A percentile compares a stretch with the other conserved stretches of the same genome.
Conservation (phyloP, 2,797 vertebrate species). For the Scolopax bukidnonensis region DNA sequence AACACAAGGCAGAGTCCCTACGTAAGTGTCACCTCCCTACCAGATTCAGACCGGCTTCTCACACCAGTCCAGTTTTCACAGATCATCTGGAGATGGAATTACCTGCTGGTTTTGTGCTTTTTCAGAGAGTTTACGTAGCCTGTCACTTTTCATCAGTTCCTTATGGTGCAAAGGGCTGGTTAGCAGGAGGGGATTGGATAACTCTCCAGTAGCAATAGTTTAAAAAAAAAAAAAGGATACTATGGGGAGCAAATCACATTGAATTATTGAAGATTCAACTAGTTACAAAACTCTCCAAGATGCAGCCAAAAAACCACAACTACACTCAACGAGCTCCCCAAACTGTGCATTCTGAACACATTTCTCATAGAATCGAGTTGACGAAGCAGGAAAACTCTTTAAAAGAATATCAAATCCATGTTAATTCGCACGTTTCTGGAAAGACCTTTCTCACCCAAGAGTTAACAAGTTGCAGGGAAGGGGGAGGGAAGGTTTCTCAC, state of each 20-base stretch:
- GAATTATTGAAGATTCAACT: neutral
- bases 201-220: neutral
- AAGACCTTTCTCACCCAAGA: neutral
- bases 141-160: slow-evolving; percentile 40
- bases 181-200: neutral
- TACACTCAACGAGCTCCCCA: neutral
- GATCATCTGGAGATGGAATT: slow-evolving; percentile 33
- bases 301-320: neutral
- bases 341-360: neutral
- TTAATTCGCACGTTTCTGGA: neutral
- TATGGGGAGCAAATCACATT: neutral
- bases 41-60: neutral
- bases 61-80: slow-evolving; percentile 44
- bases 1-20: neutral
- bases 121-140: slow-evolving; percentile 8
- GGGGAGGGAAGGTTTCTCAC: neutral
- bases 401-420: neutral
- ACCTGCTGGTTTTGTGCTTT: slow-evolving; percentile 36
- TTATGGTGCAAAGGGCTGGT: neutral
- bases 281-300: neutral
- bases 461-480: neutral
- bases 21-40: neutral
- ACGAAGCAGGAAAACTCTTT: neutral
- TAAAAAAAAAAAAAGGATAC: slow-evolving; percentile 2
- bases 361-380: neutral